Conservation (phyloP, 2,113 vertebrate genomes). For the Mus spicilegus region DNA sequence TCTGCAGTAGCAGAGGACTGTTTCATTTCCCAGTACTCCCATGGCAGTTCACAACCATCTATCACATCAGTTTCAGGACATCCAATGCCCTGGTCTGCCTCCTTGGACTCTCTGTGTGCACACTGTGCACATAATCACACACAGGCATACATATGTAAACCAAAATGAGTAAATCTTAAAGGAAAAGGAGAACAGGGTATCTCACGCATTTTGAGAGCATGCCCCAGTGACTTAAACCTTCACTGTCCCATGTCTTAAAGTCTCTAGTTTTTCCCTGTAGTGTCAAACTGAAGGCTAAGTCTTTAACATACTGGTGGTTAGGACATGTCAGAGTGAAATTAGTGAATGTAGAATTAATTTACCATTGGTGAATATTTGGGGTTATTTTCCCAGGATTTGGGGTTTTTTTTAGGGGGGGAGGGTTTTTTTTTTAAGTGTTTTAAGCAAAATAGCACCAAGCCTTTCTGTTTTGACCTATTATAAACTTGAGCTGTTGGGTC, state of each 20-base stretch:
- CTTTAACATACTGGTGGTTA: not conserved
- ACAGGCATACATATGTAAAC: rapidly evolving
- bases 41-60: not conserved
- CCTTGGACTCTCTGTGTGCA: not conserved
- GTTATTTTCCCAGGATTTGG: not conserved
- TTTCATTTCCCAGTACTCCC: not conserved
- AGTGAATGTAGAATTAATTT: not conserved
- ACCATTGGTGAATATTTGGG: not conserved
- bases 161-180: not conserved
- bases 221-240: not conserved
- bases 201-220: not conserved
- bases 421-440: not conserved
- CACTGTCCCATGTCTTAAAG: not conserved
- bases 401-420: rapidly evolving
- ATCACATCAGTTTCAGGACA: not conserved
- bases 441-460: not conserved
- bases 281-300: too few species aligned
- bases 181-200: too few species aligned
- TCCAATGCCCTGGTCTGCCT: not conserved
- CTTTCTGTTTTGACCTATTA: not conserved
- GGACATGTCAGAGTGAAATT: not conserved
- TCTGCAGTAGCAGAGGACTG: not conserved
- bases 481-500: not conserved
- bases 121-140: not conserved
- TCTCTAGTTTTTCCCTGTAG: not conserved